Base-by-base conservation (phyloP, 2,888 invertebrate species). In the Cylindroiulus punctatus region DNA sequence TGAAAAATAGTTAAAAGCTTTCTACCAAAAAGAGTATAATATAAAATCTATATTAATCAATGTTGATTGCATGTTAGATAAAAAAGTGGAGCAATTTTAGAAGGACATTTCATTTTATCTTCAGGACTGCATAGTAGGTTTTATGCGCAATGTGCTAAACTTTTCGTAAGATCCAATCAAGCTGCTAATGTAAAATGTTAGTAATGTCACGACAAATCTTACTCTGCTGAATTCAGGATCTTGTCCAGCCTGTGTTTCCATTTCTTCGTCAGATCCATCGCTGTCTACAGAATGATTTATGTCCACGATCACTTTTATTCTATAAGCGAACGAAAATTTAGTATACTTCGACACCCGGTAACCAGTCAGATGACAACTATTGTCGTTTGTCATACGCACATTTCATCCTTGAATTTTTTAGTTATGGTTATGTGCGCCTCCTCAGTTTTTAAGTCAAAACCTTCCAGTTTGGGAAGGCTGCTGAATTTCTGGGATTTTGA, bases 201-300 rank as follows among this genome's bases (percentile, higher is more conserved):
- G n/a, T n/a, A n/a, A n/a, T n/a, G n/a, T 40, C 40, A 40, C 4
- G 40, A 4, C 5, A 40, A 47, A 47, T 47, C 42, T 42, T 10
- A 47, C 47, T 14, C 14, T 47, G 47, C 47, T 47, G 17, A 47
- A 47, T 88, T 96, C 95, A 82, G 94, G 93, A 91, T 96, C 95
- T 86, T 96, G 95, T 88, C 91, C 47, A 14, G 47, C 91, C 87
- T 91, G 91, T 57, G 57, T 83, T 30, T 44, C 47, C 1, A 93
- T 88, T 87, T 94, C 94, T 0, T 94, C 93, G 84, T 94, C 95
- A 5, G 93, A 90, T 5, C 88, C 90, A 85, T 96, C 96, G 0
- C 96, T 93, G 90, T 98, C 97, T 0, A 98, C 98, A 0, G 97
- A 96, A 91, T 98, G 97, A 91, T 98, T 99, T 0, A 99, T 95